Base-by-base conservation (phyloP, 2,888 invertebrate species). In the Taenaris catops region DNA sequence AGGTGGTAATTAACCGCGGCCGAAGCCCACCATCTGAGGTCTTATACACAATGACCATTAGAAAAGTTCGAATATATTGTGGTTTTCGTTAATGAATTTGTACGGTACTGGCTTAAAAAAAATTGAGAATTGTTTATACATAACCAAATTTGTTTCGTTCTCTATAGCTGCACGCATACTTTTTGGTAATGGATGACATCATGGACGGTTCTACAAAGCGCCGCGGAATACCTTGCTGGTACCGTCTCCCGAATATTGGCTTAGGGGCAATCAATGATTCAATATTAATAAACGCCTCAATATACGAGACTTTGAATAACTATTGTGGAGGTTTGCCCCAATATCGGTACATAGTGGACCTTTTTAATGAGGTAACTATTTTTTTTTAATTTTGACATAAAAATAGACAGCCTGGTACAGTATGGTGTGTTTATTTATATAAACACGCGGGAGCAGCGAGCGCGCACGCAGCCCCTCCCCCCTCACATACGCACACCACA, bases 221-320 rank as follows among this genome's bases (percentile, higher is more conserved):
- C n/a, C 89, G 98, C 38, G 97, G 97, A 2, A 89, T 91, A 52
- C 92, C 92, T 0, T 97, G 97, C 67, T 99, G 99, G 99, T 94
- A 96, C 72, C 89, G 88, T 26, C 68, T 90, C 20, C 91, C 93
- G 0, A 88, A 90, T 29, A 90, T 94, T 1, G 94, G 94, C 0
- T 53, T 92, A 2, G 86, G 83, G 1, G 98, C 96, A 0, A 88
- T 97, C 25, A 98, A 97, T 70, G 98, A 99, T 73, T 90, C 92
- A 0, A 67, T 96, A 2, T 88, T 96, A 48, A 71, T 99, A 32
- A 93, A 96, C 58, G 89, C 89, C 48, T 90, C 91, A 2, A 83
- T 96, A 34, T 96, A 92, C 67, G 84, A 91, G 32, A 75, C 96
- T 20, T 62, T 98, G 3, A 90, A 90, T 51, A 89, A 89, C 41